Base-by-base conservation (phyloP, 2,797 vertebrate genomes). In the Cichlasoma orientale region DNA sequence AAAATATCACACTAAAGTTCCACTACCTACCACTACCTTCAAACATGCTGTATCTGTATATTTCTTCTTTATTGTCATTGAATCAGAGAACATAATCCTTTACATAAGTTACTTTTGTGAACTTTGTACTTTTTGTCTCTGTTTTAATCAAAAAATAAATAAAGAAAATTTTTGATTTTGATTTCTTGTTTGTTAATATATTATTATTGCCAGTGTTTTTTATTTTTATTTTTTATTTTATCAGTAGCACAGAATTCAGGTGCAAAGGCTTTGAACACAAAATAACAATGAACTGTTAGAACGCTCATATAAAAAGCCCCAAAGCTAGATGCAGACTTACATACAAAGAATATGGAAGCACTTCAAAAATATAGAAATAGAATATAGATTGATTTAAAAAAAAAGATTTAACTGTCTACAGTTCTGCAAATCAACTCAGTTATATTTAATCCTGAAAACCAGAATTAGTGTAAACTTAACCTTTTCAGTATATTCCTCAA, bases 101-200 rank as follows among this genome's bases (percentile, higher is more conserved):
- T 55, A 76, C 7, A 71, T n/a, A 19, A 68, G 8, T 76, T 74
- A 9, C 13, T 18, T 58, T 56, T 25, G 33, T 61, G 3, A 16
- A 25, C 1, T 74, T 74, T 87, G 55, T 77, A 56, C 4, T 69
- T 53, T 74, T 74, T 6, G 41, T 73, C 3, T 18, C 56, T 83
- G 25, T 80, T 72, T 78, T 2, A 27, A 57, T 3, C 4, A 29
- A 73, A 77, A 1, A 80, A 82, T 58, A 59, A 92, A 89, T 86
- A 87, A 82, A 88, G n/a, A 68, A 0, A 50, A 55, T 55, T 55
- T 69, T 0, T 72, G 23, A 89, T 9, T 53, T 56, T 3, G 72
- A 21, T 3, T 14, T 73, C 31, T 72, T n/a, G 3, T 73, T 38
- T 82, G 1, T 4, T 58, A 41, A 41, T 27, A 19, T 27, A 27